These are phyloP conservation scores for Chironomus riparius DNA, from an alignment of 2,888 invertebrate genomes.

Conservation along the genomic window DNA sequence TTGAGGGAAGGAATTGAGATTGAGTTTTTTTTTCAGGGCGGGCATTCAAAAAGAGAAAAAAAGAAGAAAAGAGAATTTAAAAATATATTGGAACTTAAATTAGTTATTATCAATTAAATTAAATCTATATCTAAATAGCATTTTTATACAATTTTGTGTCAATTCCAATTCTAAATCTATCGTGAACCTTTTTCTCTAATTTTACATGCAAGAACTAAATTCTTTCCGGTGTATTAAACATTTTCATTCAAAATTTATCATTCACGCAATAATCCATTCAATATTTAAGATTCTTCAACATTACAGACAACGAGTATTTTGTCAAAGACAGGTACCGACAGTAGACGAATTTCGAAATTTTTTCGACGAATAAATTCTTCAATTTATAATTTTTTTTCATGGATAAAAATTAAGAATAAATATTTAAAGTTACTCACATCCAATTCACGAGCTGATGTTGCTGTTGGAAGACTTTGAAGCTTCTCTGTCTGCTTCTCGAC, in stretches of 20 bases:
- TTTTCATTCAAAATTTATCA: not conserved
- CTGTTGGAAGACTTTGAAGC: conserved; percentile 64
- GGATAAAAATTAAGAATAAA: not conserved
- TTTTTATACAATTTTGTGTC: too few relatives aligned
- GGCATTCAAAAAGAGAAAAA: conserved; percentile 2
- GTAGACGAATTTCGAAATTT: too few relatives aligned
- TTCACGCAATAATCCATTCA: not conserved
- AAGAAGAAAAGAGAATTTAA: not conserved
- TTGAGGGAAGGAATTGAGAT: not conserved
- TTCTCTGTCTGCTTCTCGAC: conserved; percentile 77
- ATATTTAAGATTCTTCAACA: not conserved
- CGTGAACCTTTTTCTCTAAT: too few relatives aligned
- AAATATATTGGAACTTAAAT: too few relatives aligned
- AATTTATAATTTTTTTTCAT: too few relatives aligned
- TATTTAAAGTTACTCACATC: conserved; percentile 38
- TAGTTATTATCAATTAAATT: too few relatives aligned
- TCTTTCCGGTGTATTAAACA: not conserved
- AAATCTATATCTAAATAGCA: too few relatives aligned
- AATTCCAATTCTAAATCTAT: too few relatives aligned
- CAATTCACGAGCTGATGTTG: conserved; percentile 44
- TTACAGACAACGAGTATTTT: conserved; percentile 29
- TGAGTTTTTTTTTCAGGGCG: not conserved
- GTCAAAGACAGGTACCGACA: not conserved
- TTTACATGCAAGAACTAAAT: not conserved
- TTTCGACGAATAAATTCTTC: too few relatives aligned